Evolutionary conservation across 2,888 invertebrate species (phyloP).

Genomic region (Lasioglossum malachurum): DNA sequence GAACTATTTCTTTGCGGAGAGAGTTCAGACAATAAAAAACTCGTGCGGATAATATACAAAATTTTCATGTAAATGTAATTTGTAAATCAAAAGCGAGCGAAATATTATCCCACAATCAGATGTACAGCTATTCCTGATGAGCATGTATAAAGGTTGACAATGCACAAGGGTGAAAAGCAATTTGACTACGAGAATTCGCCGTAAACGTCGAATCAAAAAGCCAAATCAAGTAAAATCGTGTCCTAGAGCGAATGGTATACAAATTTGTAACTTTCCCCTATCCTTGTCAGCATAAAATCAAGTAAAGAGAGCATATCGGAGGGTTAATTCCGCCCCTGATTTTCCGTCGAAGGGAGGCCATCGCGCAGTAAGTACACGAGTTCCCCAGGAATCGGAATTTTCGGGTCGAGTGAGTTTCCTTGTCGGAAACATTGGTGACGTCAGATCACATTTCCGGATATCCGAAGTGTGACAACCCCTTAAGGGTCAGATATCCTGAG

Average conservation of each 20-base stretch:
- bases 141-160: neutral
- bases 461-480: conserved; percentile 8
- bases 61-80: neutral
- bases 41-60: neutral
- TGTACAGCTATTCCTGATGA: neutral
- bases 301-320: neutral
- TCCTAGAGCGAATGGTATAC: neutral
- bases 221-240: neutral
- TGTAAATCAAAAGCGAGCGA: neutral
- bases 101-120: no score
- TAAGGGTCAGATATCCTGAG: conserved; percentile 24
- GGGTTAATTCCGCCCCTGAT: neutral
- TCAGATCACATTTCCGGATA: conserved; percentile 1
- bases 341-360: neutral
- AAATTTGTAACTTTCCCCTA: neutral
- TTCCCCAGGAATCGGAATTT: neutral
- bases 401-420: conserved; percentile 5
- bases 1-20: no score
- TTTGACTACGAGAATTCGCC: neutral
- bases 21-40: no score
- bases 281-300: neutral
- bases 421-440: neutral
- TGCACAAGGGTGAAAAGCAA: neutral
- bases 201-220: neutral
- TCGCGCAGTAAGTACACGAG: neutral